Percentiles rank a stretch among this genome's conserved stretches.
Conservation (phyloP, 2,888 invertebrate species). For the Fissipunctia ypsillon region DNA sequence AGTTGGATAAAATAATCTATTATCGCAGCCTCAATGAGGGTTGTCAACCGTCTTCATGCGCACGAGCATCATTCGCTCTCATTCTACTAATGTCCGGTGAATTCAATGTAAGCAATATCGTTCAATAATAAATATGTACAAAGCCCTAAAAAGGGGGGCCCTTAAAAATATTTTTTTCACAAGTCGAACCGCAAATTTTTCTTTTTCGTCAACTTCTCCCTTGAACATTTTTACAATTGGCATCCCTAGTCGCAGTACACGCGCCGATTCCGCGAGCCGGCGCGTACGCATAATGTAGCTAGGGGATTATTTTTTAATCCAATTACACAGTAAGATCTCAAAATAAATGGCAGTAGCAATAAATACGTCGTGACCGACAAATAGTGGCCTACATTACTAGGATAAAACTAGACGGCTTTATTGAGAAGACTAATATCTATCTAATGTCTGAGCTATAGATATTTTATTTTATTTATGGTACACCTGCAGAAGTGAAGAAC, state of each 20-base stretch:
- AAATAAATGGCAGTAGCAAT: slow-evolving; percentile 72
- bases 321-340: slow-evolving; percentile 68
- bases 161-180: neutral
- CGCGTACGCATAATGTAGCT: slow-evolving; percentile 50
- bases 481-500: slow-evolving; percentile 33
- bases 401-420: slow-evolving; percentile 68
- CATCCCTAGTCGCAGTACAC: slow-evolving; percentile 27
- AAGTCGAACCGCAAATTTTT: neutral
- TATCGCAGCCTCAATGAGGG: slow-evolving; percentile 17
- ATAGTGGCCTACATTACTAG: slow-evolving; percentile 68
- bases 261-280: slow-evolving; percentile 29
- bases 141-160: neutral
- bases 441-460: slow-evolving; percentile 16
- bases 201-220: neutral
- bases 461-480: slow-evolving; percentile 4
- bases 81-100: neutral
- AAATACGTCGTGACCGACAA: slow-evolving; percentile 71
- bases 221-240: slow-evolving; percentile 11
- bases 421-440: slow-evolving; percentile 52
- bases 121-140: neutral
- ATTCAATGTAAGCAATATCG: neutral
- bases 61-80: neutral
- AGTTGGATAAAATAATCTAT: slow-evolving; percentile 22
- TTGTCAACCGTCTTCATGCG: slow-evolving; percentile 1
- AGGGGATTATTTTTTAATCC: slow-evolving; percentile 69